phyloP scores from a whole-genome alignment of 2,113 vertebrate genomes.

The Scomber colias region DNA sequence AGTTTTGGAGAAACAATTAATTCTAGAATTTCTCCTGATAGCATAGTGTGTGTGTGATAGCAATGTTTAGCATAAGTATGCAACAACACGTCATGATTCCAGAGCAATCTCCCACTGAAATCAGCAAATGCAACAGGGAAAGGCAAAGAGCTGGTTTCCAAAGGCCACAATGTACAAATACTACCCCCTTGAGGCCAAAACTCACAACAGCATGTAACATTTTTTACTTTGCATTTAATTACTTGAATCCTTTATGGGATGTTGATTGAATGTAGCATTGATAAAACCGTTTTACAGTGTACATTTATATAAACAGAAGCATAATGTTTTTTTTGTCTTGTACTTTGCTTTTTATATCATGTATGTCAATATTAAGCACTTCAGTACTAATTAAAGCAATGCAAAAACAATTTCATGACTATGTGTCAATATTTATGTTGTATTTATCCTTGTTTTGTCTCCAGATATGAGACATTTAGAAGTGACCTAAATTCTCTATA shows the following conservation, averaged over 20 bases:
- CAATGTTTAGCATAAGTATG: too few relatives aligned
- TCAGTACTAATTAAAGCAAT: not conserved
- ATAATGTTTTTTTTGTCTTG: not conserved
- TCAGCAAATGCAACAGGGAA: fast-evolving
- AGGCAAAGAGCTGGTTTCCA: not conserved
- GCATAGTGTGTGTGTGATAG: not conserved
- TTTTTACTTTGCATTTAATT: not conserved
- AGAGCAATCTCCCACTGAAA: not conserved
- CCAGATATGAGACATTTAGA: not conserved
- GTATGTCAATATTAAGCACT: not conserved
- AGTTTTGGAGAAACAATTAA: not conserved
- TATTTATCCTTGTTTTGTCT: not conserved
- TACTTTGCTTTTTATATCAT: not conserved
- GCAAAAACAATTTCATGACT: not conserved
- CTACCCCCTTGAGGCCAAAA: constrained; percentile 28
- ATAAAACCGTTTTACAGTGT: not conserved
- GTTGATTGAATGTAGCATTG: not conserved
- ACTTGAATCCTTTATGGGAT: not conserved
- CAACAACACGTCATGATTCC: too few relatives aligned
- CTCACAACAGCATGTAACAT: not conserved
- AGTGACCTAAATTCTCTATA: not conserved
- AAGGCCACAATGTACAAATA: not conserved
- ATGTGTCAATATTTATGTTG: not conserved
- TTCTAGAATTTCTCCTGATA: not conserved
- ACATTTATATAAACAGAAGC: not conserved